Evolutionary conservation across 2,113 vertebrate species (phyloP), one percentile per base, ranked within the genome.

Genomic region (Nycticorax nycticorax): DNA sequence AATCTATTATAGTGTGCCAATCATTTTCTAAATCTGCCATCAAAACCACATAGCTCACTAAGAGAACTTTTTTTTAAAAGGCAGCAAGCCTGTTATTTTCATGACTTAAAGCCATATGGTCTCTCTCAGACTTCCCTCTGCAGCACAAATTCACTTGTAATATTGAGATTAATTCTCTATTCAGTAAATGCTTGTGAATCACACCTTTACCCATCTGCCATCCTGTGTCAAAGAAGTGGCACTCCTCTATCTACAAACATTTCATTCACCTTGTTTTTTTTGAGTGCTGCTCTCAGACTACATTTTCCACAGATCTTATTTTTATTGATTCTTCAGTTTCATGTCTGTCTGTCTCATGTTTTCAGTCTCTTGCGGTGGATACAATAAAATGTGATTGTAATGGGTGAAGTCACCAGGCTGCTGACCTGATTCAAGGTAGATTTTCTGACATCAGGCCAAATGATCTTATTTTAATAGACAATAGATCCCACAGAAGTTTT

Each of bases 21-120:
- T 92, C 22, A 60, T 88, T 94, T 93, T 74, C 93, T 96, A 93
- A 94, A 94, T 92, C 74, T 94, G 67, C 77, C 62, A 92, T 88
- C 81, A 83, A 96, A 96, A 89, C 85, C 89, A 91, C 68, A 91
- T 87, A 92, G 64, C 73, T 91, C 80, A 72, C 60, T 60, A 50
- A 71, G 20, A 50, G 12, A 41, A 14, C 1, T 37, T 55, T 87
- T 89, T 77, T 93, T 75, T 24, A 10, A 17, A 73, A 79, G 39
- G 19, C 74, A 95, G 35, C 13, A 92, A 91, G 94, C 81, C 66
- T 94, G 81, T 93, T 95, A 93, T 96, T 96, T 97, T 85, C 66
- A 48, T 89, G 71, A 92, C 81, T 91, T 89, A 89, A 93, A 96
- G 78, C 92, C 84, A 76, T 91, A 88, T 93, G 92, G 74, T 89